Percentiles rank a stretch among this genome's conserved stretches.
These are phyloP conservation scores for Trichonephila inaurata DNA, from an alignment of 1,140 invertebrate genomes.

Conservation along the genomic window DNA sequence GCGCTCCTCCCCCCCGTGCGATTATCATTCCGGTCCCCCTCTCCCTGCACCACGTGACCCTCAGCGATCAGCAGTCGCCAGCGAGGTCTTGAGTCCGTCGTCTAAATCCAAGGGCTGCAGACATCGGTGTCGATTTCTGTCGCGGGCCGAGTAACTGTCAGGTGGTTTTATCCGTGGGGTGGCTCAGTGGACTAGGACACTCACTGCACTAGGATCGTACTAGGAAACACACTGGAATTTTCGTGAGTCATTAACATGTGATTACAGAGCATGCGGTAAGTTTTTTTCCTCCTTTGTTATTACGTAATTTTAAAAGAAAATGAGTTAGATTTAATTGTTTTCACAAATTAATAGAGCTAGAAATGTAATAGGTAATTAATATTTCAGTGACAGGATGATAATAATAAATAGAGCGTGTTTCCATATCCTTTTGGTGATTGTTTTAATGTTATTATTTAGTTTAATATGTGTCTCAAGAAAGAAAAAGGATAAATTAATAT, in stretches of 20 bases:
- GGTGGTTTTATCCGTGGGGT: neutral
- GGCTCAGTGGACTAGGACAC: neutral
- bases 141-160: neutral
- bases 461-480: too few relatives aligned
- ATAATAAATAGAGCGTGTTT: neutral
- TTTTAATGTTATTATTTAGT: neutral
- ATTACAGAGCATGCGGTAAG: neutral
- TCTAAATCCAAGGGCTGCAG: neutral
- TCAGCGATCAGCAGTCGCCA: constrained; percentile 30
- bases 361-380: too few relatives aligned
- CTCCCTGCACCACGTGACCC: constrained; percentile 27
- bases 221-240: neutral
- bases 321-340: too few relatives aligned
- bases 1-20: neutral
- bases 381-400: too few relatives aligned
- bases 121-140: constrained; percentile 5
- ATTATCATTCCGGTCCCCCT: neutral
- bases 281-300: neutral
- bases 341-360: too few relatives aligned
- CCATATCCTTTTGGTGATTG: neutral
- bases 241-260: neutral
- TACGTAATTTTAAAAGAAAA: neutral
- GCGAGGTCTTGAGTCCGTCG: neutral
- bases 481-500: too few relatives aligned
- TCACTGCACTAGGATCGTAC: neutral